Base-by-base conservation (phyloP, 2,113 vertebrate species). In the Eupsittula cactorum region DNA sequence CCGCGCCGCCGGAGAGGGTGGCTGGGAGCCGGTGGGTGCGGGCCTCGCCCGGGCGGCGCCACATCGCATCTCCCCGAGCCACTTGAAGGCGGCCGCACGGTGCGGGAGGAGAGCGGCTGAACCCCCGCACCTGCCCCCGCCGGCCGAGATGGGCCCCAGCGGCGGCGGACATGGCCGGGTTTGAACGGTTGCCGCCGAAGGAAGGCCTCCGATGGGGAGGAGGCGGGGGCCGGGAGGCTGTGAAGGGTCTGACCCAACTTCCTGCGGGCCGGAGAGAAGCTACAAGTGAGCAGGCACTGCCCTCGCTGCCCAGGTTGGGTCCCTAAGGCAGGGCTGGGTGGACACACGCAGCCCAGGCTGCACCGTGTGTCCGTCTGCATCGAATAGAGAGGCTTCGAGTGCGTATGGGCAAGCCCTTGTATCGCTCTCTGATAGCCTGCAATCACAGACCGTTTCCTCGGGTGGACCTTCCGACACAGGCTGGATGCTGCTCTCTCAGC, bases 361-460 rank as follows among this genome's bases (percentile, higher is more conserved):
- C 13, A 0, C 2, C 3, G 7, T 5, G 8, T 2, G 47, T 21
- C 41, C 16, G 13, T 8, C 82, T 3, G 28, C 49, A 0, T 11
- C 44, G 20, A 60, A 23, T 35, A 11, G 17, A 27, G 44, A 28
- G 41, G 4, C 16, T 79, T 35, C 5, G 7, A 10, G 9, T 47
- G 78, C 13, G 3, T 18, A 11, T 5, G 76, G 13, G 13, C 60
- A 31, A 67, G 60, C 9, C 59, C 65, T 31, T 4, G 31, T 6
- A 2, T 9, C 27, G 33, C 25, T 6, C 57, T 53, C 59, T 8
- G 29, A 14, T 39, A 63, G 79, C 39, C 63, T 39, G 65, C 14
- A 25, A 37, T 47, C 39, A 3, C 3, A 39, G 46, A 60, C 39
- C 16, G 19, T 16, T 64, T 74, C 82, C 77, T 50, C 20, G 1